Evolutionary conservation across 2,113 vertebrate species (phyloP).

Genomic region (Microcebus griseorufus): DNA sequence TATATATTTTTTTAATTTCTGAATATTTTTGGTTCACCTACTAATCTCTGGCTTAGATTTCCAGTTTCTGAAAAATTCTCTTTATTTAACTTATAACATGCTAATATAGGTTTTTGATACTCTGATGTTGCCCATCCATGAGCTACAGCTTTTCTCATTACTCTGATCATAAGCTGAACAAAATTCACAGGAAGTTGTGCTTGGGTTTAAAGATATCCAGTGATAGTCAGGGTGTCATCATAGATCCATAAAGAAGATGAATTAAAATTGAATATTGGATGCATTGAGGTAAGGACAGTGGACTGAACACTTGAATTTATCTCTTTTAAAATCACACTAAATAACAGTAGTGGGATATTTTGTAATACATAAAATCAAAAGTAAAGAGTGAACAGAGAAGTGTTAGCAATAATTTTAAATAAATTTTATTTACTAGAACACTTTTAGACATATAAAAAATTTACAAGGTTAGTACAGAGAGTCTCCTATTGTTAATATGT

Average conservation of each 20-base stretch:
- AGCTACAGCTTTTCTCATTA: neutral
- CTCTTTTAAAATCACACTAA: neutral
- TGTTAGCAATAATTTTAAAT: neutral
- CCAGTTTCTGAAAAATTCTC: neutral
- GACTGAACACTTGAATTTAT: neutral
- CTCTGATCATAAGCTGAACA: neutral
- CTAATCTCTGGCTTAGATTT: neutral
- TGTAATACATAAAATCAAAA: neutral
- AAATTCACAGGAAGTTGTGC: neutral
- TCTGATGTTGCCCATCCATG: neutral
- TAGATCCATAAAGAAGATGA: neutral
- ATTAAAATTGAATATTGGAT: neutral
- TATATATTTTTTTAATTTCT: neutral
- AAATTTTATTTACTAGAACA: neutral
- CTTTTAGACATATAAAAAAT: neutral
- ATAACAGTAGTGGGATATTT: neutral
- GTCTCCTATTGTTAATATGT: neutral
- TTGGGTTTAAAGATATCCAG: neutral
- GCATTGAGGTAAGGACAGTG: neutral
- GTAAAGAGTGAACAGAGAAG: neutral
- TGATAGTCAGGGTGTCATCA: neutral
- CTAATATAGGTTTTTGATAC: neutral
- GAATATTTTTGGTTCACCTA: neutral
- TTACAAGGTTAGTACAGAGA: neutral
- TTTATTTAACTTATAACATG: neutral